Percentiles rank a stretch among this genome's conserved stretches.
These are phyloP conservation scores for Syrrhaptes paradoxus DNA, from an alignment of 2,113 vertebrate species.

Conservation along the genomic window DNA sequence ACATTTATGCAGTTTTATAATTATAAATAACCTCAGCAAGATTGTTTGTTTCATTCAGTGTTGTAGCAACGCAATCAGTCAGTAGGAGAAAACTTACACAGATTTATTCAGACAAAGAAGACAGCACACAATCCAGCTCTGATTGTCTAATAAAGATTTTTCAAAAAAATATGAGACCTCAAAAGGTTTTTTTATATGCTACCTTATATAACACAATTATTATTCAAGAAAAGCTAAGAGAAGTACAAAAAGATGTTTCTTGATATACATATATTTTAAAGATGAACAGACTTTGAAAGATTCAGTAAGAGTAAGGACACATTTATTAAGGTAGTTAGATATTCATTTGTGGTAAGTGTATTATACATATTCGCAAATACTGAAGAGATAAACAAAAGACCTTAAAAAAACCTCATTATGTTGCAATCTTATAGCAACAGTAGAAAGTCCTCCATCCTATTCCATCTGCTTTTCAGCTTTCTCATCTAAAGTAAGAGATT, in stretches of 20 bases:
- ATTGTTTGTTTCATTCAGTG: slow-evolving; percentile 10
- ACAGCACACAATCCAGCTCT: background rate
- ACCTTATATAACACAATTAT: background rate
- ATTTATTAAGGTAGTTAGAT: background rate
- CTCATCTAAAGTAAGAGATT: background rate
- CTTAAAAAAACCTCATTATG: background rate
- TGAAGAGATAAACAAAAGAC: background rate
- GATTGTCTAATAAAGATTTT: slow-evolving; percentile 6
- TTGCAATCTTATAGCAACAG: background rate
- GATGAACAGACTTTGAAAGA: background rate
- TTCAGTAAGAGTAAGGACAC: background rate
- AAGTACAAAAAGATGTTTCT: background rate
- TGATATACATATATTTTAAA: background rate
- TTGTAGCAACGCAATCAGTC: background rate
- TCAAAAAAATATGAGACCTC: background rate
- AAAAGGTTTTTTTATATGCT: background rate
- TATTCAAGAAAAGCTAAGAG: background rate
- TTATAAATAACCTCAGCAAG: slow-evolving; percentile 22
- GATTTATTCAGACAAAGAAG: background rate
- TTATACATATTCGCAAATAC: background rate
- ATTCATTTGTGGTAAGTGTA: background rate
- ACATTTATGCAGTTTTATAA: background rate
- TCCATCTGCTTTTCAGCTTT: background rate
- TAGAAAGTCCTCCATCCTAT: background rate
- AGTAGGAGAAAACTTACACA: background rate